Conservation (phyloP, 2,888 invertebrate genomes). For the Salticus scenicus region DNA sequence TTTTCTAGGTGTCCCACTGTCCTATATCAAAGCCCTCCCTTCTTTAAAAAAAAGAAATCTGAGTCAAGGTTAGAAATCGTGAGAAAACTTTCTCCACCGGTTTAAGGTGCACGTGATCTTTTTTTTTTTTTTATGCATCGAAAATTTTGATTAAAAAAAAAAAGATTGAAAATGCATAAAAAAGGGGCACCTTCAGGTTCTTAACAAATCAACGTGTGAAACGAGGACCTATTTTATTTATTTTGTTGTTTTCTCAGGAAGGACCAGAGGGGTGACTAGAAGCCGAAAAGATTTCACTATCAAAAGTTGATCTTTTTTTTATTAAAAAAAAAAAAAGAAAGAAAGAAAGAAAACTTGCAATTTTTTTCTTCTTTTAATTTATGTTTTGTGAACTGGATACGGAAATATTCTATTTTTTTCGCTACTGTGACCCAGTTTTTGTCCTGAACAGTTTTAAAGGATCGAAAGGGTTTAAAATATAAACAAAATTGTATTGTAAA, state of each 20-base stretch:
- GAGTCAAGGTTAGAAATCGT: slow-evolving; percentile 64
- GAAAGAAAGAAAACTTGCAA: too few relatives aligned
- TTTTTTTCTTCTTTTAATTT: too few relatives aligned
- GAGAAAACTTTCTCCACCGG: slow-evolving; percentile 64
- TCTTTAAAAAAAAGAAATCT: slow-evolving; percentile 44
- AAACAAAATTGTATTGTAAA: too few relatives aligned
- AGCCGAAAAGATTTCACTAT: slow-evolving; percentile 26
- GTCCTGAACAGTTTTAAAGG: not conserved
- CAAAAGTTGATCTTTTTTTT: not conserved
- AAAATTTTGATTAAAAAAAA: too few relatives aligned
- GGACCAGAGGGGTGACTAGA: not conserved
- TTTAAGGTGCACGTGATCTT: slow-evolving; percentile 34
- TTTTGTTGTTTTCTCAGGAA: slow-evolving; percentile 29
- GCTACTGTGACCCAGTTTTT: not conserved
- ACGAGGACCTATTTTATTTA: slow-evolving; percentile 36
- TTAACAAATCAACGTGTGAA: slow-evolving; percentile 54
- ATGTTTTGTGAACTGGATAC: too few relatives aligned
- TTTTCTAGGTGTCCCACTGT: slow-evolving; percentile 58
- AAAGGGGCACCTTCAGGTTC: slow-evolving; percentile 37
- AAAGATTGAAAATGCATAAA: too few relatives aligned
- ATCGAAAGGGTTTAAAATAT: not conserved
- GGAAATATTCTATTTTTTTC: not conserved
- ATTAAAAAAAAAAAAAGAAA: too few relatives aligned
- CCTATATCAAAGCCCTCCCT: slow-evolving; percentile 36
- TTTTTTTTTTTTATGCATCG: not conserved